phyloP scores from a whole-genome alignment of 2,888 invertebrate species.

The Eledone cirrhosa region DNA sequence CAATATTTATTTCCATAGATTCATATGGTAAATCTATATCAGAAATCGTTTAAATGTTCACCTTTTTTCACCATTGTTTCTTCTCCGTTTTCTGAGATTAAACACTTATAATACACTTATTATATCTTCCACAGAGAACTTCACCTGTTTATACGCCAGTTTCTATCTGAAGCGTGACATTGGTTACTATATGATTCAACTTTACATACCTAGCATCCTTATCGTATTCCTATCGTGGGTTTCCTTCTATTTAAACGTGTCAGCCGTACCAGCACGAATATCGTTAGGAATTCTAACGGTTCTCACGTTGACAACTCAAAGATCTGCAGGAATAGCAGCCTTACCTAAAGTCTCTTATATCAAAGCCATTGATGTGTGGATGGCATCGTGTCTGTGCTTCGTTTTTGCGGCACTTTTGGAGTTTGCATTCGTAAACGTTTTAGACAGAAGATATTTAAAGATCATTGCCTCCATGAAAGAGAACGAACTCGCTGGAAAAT shows the following conservation, averaged over 20 bases:
- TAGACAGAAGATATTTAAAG: slow-evolving; percentile 38
- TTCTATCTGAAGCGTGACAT: slow-evolving; percentile 49
- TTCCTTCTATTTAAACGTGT: slow-evolving; percentile 53
- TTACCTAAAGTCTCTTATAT: slow-evolving; percentile 53
- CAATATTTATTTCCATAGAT: too few species aligned
- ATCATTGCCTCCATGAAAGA: slow-evolving; percentile 23
- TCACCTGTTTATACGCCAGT: slow-evolving; percentile 49
- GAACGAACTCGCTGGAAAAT: neutral
- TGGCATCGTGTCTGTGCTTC: slow-evolving; percentile 52
- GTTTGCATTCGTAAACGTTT: slow-evolving; percentile 52
- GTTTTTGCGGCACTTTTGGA: slow-evolving; percentile 52
- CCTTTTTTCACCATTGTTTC: too few species aligned
- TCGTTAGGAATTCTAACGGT: slow-evolving; percentile 52
- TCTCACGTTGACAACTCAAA: slow-evolving; percentile 50
- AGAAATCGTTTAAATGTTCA: too few species aligned
- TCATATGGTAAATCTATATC: too few species aligned
- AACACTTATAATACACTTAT: too few species aligned
- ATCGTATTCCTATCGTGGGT: slow-evolving; percentile 58
- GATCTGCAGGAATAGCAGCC: slow-evolving; percentile 43
- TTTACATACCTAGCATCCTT: slow-evolving; percentile 54
- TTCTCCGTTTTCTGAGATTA: too few species aligned
- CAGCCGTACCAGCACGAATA: slow-evolving; percentile 53
- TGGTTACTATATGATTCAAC: slow-evolving; percentile 59
- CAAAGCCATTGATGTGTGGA: slow-evolving; percentile 57
- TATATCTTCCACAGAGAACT: slow-evolving; percentile 39